Evolutionary conservation across 2,888 invertebrate genomes (phyloP).

Genomic region (Meghimatium bilineatum): DNA sequence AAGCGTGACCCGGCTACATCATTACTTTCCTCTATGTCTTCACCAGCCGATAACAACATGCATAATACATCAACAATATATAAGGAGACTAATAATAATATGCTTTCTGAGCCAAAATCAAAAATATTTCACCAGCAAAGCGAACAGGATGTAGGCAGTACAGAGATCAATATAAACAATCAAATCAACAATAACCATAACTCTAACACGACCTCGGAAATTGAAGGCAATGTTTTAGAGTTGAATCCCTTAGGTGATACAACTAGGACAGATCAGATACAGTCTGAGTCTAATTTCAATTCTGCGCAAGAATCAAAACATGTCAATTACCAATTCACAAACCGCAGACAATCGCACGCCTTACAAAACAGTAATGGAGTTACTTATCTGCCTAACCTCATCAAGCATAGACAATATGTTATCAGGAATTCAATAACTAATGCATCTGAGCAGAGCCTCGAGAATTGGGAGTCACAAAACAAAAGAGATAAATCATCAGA

Average conservation of each 20-base stretch:
- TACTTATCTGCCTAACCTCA: background rate
- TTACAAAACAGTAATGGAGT: background rate
- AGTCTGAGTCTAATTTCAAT: background rate
- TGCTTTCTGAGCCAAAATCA: background rate
- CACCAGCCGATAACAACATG: background rate
- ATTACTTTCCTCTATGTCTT: background rate
- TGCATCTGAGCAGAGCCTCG: no score
- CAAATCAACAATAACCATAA: background rate
- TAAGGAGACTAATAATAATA: background rate
- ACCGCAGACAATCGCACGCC: background rate
- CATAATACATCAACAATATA: background rate
- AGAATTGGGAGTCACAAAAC: no score
- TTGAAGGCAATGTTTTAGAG: background rate
- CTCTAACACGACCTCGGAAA: background rate
- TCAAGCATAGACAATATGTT: background rate
- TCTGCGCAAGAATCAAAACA: background rate
- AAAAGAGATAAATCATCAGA: background rate
- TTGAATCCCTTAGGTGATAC: background rate
- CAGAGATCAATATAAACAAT: background rate
- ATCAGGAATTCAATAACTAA: background rate
- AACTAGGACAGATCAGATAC: background rate
- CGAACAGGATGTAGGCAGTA: background rate
- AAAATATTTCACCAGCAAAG: background rate
- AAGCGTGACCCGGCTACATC: no score
- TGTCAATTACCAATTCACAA: background rate